Evolutionary conservation across 2,113 vertebrate genomes (phyloP).

Genomic region (Ameiurus melas): DNA sequence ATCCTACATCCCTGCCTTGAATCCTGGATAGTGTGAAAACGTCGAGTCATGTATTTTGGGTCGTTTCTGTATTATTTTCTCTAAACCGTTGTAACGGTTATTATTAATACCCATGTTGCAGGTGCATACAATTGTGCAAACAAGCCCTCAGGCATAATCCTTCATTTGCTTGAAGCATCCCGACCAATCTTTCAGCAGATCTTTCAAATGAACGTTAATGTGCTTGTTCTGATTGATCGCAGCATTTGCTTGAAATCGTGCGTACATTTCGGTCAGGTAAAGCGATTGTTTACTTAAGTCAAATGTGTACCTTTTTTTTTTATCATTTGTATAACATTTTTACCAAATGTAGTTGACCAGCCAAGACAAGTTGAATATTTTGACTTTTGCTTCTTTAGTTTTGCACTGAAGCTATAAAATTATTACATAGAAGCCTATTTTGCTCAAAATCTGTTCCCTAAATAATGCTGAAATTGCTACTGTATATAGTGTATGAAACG

Average conservation of each 20-base stretch:
- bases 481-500: not conserved
- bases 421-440: not conserved
- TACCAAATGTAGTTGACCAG: no score
- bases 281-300: not conserved
- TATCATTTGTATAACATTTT: no score
- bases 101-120: not conserved
- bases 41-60: not conserved
- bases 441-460: not conserved
- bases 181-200: no score
- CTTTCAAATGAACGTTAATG: no score
- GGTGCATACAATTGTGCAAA: no score
- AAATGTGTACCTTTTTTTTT: no score
- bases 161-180: no score
- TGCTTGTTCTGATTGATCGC: not conserved
- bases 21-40: not conserved
- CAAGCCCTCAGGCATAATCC: no score
- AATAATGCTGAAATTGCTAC: not conserved
- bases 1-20: not conserved
- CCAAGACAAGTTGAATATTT: not conserved
- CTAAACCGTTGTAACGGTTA: no score
- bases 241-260: not conserved
- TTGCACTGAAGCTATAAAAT: not conserved
- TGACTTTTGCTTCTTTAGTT: not conserved
- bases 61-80: no score
- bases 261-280: not conserved